These are phyloP conservation scores for Grus americana DNA, from an alignment of 2,113 vertebrate species.

Conservation along the genomic window DNA sequence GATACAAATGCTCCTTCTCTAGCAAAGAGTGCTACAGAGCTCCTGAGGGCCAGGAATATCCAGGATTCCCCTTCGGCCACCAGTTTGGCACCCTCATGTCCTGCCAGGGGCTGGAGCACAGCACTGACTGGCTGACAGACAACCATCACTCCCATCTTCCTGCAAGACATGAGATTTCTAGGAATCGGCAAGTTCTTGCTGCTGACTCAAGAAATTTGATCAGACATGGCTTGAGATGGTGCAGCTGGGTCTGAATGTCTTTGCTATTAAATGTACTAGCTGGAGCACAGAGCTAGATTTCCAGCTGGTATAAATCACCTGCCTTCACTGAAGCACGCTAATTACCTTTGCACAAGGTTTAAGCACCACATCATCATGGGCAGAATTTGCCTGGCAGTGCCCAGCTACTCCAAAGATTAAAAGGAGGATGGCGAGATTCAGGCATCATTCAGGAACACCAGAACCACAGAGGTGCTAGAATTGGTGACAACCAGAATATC, in stretches of 20 bases:
- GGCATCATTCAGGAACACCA: neutral
- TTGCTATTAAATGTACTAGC: neutral
- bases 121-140: neutral
- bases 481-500: neutral
- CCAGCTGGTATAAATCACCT: neutral
- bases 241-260: conserved; percentile 15
- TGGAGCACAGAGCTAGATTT: neutral
- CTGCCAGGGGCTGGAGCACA: neutral
- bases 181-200: neutral
- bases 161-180: neutral
- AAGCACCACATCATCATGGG: neutral
- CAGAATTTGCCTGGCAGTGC: neutral
- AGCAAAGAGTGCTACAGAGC: neutral
- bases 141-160: neutral
- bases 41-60: neutral
- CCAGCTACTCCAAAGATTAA: neutral
- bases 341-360: neutral
- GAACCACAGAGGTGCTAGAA: neutral
- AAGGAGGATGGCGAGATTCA: neutral
- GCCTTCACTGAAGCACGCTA: neutral
- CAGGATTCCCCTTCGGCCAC: neutral
- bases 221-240: neutral
- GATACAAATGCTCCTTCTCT: neutral
- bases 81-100: neutral
- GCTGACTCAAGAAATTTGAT: neutral